Percentiles rank a stretch among this genome's conserved stretches.
These are phyloP conservation scores for Tachypleus tridentatus DNA, from an alignment of 1,140 invertebrate genomes.

Conservation along the genomic window DNA sequence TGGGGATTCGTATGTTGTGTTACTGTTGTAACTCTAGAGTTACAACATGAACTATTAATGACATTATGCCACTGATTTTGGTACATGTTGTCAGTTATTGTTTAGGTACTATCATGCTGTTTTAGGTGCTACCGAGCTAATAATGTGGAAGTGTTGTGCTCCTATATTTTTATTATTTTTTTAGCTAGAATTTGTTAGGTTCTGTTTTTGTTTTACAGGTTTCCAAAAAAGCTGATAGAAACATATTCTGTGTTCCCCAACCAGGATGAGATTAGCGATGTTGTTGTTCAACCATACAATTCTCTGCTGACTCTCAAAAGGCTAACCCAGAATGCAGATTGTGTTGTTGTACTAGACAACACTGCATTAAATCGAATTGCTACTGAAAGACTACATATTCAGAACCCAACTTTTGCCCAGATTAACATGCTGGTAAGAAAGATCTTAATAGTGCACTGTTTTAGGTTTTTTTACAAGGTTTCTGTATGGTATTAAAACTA, in stretches of 20 bases:
- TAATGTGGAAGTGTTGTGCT: no score
- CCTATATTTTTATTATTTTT: no score
- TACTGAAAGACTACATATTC: conserved; percentile 78
- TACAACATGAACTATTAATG: no score
- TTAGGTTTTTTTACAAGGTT: no score
- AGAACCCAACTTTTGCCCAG: conserved; percentile 91
- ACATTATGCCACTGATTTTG: no score
- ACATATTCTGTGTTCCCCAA: conserved; percentile 99
- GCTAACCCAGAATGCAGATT: conserved; percentile 90
- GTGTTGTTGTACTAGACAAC: conserved; percentile 81
- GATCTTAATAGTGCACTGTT: background rate
- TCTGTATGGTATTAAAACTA: no score
- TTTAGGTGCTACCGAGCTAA: no score
- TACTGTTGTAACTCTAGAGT: no score
- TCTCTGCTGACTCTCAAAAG: conserved; percentile 89
- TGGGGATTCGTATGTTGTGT: no score
- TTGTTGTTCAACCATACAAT: conserved; percentile 99
- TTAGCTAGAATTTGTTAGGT: no score
- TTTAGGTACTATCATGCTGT: no score
- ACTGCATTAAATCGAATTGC: conserved; percentile 66
- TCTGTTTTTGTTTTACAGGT: conserved; percentile 50
- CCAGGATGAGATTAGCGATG: conserved; percentile 87
- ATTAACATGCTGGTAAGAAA: conserved; percentile 82
- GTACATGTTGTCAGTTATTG: no score
- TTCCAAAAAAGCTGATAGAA: conserved; percentile 95